These are phyloP conservation scores for Agrotis puta DNA, from an alignment of 2,888 invertebrate species.

Conservation along the genomic window DNA sequence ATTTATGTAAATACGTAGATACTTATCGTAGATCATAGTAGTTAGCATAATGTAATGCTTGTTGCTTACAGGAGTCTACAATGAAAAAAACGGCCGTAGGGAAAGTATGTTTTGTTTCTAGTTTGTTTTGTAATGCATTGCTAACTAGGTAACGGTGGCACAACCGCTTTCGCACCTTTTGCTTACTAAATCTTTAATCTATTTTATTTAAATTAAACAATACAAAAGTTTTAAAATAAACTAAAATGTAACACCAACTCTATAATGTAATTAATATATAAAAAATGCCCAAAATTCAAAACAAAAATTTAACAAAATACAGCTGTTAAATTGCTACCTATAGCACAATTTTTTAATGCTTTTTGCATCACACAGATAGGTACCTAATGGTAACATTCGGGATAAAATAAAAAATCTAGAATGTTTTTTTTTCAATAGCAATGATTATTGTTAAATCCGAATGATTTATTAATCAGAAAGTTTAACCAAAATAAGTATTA, in stretches of 20 bases:
- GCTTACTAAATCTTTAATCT: constrained; percentile 23
- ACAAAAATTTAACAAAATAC: not conserved
- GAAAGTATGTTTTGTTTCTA: constrained; percentile 81
- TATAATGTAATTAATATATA: too few species aligned
- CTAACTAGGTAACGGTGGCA: constrained; percentile 44
- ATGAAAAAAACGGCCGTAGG: constrained; percentile 79
- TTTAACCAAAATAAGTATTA: too few species aligned
- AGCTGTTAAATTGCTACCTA: not conserved
- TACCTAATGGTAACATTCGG: not conserved
- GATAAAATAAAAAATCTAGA: too few species aligned
- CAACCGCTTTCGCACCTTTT: constrained; percentile 9
- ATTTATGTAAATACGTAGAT: too few species aligned
- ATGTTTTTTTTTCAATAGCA: too few species aligned
- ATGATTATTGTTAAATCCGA: too few species aligned
- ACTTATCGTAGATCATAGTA: not conserved
- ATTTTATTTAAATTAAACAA: not conserved
- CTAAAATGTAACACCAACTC: too few species aligned
- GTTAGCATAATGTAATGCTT: constrained; percentile 51
- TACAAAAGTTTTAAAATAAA: not conserved
- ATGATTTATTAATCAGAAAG: too few species aligned
- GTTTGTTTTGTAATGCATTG: constrained; percentile 44
- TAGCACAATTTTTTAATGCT: not conserved
- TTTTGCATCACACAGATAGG: not conserved
- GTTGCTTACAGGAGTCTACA: constrained; percentile 79
- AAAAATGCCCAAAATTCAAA: too few species aligned